phyloP scores from a whole-genome alignment of 92 coral and sea anemone genomes.

The Paragorgia papillata region DNA sequence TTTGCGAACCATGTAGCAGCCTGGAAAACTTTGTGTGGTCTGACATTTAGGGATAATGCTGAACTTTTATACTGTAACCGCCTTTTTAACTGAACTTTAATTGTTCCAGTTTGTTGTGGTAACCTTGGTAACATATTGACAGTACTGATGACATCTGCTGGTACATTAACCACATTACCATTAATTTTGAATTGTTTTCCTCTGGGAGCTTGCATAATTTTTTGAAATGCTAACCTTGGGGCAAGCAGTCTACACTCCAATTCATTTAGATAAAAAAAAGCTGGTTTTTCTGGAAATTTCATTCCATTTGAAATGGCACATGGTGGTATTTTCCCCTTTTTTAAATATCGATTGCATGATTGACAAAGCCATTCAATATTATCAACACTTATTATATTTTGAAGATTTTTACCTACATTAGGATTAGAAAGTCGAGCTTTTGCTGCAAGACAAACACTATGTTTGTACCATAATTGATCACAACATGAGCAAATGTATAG shows the following conservation, averaged over 20 bases:
- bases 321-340: constrained; percentile 56
- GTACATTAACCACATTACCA: constrained; percentile 46
- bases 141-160: constrained; percentile 45
- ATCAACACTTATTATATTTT: constrained; percentile 45
- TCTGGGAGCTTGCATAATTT: constrained; percentile 26
- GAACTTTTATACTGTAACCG: constrained; percentile 34
- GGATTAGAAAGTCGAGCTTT: constrained; percentile 2
- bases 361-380: constrained; percentile 57
- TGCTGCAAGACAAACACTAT: constrained; percentile 1
- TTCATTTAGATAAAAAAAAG: constrained; percentile 47
- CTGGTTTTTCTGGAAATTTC: constrained; percentile 42
- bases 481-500: constrained; percentile 46
- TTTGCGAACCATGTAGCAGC: constrained; percentile 20
- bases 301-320: constrained; percentile 52
- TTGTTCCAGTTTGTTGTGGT: constrained; percentile 38
- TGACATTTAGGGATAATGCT: constrained; percentile 11
- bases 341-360: constrained; percentile 51
- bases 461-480: constrained; percentile 56
- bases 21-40: constrained; percentile 25
- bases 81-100: constrained; percentile 31
- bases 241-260: constrained; percentile 41
- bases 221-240: constrained; percentile 28
- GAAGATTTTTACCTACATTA: constrained; percentile 50
- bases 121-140: constrained; percentile 37
- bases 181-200: constrained; percentile 35